Percentiles rank a stretch among this genome's conserved stretches.
phyloP scores from a whole-genome alignment of 2,797 vertebrate species.

The Florisuga fusca region DNA sequence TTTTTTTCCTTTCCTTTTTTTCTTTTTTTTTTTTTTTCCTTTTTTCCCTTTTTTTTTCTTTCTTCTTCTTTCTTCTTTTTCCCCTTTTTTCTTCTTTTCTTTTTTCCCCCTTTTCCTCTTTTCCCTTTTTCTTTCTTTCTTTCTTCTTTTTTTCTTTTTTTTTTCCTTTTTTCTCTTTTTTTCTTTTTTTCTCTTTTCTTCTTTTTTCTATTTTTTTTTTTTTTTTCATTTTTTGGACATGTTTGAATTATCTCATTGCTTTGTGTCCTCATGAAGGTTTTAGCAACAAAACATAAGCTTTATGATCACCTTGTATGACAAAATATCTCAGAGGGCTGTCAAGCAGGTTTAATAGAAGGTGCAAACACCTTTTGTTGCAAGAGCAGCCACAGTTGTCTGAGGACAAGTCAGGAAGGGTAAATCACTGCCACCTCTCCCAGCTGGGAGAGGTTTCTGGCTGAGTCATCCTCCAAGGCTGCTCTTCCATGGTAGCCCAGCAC shows the following conservation, averaged over 20 bases:
- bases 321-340: neutral
- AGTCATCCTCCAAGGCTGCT: neutral
- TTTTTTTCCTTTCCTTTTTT: neutral
- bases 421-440: neutral
- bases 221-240: fast-evolving
- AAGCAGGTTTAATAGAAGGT: neutral
- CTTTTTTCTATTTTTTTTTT: neutral
- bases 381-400: neutral
- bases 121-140: neutral
- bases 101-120: no score
- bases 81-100: no score
- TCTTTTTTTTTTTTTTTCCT: no score
- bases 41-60: no score
- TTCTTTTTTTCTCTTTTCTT: neutral
- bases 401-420: neutral
- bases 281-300: neutral
- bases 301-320: neutral
- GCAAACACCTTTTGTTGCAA: neutral
- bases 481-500: neutral
- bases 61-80: neutral
- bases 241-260: neutral
- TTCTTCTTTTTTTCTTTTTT: neutral
- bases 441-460: neutral
- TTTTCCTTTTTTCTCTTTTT: neutral
- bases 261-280: neutral